Evolutionary conservation across 2,113 vertebrate genomes (phyloP), one percentile per base, ranked within the genome.

Genomic region (Recurvirostra avosetta): DNA sequence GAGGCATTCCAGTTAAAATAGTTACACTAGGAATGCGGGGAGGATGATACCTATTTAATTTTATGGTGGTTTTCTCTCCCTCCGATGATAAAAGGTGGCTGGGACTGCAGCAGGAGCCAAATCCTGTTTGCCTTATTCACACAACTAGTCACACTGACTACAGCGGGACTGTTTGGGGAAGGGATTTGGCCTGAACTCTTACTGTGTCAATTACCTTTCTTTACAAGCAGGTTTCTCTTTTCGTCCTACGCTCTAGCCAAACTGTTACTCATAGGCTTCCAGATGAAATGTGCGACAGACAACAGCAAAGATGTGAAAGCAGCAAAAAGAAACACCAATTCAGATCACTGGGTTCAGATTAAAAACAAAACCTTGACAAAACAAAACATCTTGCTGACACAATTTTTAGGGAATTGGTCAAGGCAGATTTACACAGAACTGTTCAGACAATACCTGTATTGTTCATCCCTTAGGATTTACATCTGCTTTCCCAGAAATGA

Each of bases 1-100:
- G 97, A 98, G 96, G 83, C 97, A 96, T 98, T 97, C 93, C 96
- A 96, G 95, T 97, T 95, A 98, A 97, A 98, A 98, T 94, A 97
- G 92, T 90, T 97, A 93, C 94, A 92, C 96, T 94, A 93, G 92
- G 95, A 98, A 97, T 89, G 75, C 5, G 1, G 77, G 80, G 86
- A 97, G 90, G 76, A 49, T 92, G 96, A 96, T 95, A 96, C 91
- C 94, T 97, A 97, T 95, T 98, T 97, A 96, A 95, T 95, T 97
- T 97, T 96, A 97, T 96, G 95, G 87, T 94, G 93, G 85, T 97
- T 97, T 94, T 96, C 79, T 95, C 96, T 87, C 90, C 96, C 84
- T 95, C 70, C 90, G 66, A 16, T 90, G 95, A 96, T 94, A 76
- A 87, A 97, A 92, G 86, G 87, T 96, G 93, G 59, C 92, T 94